Conservation (phyloP, 2,797 vertebrate species). For the Lates japonicus region DNA sequence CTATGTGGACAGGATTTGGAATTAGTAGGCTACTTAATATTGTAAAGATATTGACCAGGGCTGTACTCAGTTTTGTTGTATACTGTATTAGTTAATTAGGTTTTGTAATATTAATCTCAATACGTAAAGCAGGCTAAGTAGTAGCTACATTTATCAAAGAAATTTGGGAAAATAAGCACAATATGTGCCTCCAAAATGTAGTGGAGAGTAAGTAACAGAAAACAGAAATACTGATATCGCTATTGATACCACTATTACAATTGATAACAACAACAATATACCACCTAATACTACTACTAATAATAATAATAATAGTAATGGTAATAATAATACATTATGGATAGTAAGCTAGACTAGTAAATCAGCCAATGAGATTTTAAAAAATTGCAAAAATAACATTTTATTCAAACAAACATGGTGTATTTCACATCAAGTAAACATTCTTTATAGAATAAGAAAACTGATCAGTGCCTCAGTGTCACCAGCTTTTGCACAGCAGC, state of each 20-base stretch:
- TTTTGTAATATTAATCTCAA: background rate
- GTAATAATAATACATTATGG: too few species aligned
- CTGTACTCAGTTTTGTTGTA: background rate
- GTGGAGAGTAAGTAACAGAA: background rate
- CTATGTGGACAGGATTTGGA: background rate
- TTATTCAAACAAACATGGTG: conserved; percentile 71
- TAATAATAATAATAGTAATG: background rate
- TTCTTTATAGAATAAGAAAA: conserved; percentile 53
- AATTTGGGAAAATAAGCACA: background rate
- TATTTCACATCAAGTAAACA: conserved; percentile 58
- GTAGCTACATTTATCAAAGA: background rate
- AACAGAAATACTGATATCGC: too few species aligned
- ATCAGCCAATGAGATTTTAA: conserved; percentile 6
- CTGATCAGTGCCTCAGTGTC: conserved; percentile 51
- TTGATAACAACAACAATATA: too few species aligned
- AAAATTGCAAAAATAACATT: conserved; percentile 74
- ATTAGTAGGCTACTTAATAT: too few species aligned
- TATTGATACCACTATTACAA: too few species aligned
- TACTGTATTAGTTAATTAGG: background rate
- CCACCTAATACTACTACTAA: too few species aligned
- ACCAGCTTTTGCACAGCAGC: conserved; percentile 50
- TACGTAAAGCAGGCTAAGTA: background rate
- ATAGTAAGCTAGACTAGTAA: background rate
- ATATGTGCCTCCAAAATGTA: background rate
- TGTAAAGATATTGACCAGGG: background rate